Percentiles rank a stretch among this genome's conserved stretches.
Evolutionary conservation across 37 sponge, comb jelly and placozoan genomes (phyloP).

Genomic region (Mnemiopsis leidyi): DNA sequence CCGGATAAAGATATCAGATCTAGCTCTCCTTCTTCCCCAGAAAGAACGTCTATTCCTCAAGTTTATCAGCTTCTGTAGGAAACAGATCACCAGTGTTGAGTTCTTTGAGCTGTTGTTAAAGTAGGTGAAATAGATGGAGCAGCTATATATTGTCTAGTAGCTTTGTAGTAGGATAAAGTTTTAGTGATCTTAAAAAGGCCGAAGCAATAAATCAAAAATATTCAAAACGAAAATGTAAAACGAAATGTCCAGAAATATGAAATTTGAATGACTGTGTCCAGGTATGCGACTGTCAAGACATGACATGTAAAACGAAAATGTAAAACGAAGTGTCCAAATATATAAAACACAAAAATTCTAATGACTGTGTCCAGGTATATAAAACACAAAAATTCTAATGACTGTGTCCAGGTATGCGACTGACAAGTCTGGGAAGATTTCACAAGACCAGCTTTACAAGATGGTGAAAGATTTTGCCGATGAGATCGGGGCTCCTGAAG

Average conservation of each 20-base stretch:
- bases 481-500: conserved; percentile 6
- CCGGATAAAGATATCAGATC: conserved; percentile 58
- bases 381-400: too few relatives aligned
- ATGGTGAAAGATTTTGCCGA: conserved; percentile 62
- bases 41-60: conserved; percentile 47
- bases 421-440: conserved; percentile 23
- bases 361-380: too few relatives aligned
- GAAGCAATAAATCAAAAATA: too few relatives aligned
- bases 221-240: too few relatives aligned
- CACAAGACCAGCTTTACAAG: conserved; percentile 26
- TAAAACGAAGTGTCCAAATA: too few relatives aligned
- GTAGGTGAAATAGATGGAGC: too few relatives aligned
- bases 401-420: conserved; percentile 7
- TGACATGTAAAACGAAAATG: too few relatives aligned
- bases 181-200: too few relatives aligned
- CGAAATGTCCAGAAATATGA: too few relatives aligned
- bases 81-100: conserved; percentile 46
- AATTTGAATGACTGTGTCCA: too few relatives aligned
- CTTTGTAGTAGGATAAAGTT: neutral
- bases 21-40: conserved; percentile 55
- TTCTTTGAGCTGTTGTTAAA: conserved; percentile 50
- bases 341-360: too few relatives aligned
- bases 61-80: conserved; percentile 58
- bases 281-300: conserved; percentile 27
- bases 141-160: too few relatives aligned